Evolutionary conservation across 2,888 invertebrate genomes (phyloP), one percentile per base, ranked within the genome.

Genomic region (Tetrapedia diversipes): DNA sequence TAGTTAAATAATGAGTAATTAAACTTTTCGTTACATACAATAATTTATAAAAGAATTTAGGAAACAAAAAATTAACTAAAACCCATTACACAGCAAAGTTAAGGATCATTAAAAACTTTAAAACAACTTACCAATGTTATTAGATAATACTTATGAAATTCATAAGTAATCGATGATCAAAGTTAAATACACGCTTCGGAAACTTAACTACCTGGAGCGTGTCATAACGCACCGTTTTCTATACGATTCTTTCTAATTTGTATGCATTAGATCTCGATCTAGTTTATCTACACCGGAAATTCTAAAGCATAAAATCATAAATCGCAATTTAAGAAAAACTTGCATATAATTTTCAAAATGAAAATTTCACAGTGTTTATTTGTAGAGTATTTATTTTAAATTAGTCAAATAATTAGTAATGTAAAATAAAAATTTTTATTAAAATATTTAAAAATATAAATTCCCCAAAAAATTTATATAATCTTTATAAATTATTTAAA

Each of bases 281-380:
- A 75, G 54, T 75, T 75, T 75, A 53, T 75, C 41, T 27, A 54
- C 24, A 54, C 34, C 27, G 51, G 60, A 75, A 75, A 75, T 54
- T 24, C 34, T 66, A 27, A 41, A 41, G 41, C 14, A 32, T 47
- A 41, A 45, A 45, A 53, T 47, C 32, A 51, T 45, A 75, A 64
- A 57, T 53, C 27, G 24, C 27, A 29, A 53, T 65, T 11, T 64
- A 4, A 45, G 19, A 47, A 51, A 47, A 53, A 19, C 32, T 37
- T 39, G 37, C 29, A 8, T 39, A n/a, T 32, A 11, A 2, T 16
- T 60, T 41, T 57, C 27, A 2, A n/a, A n/a, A n/a, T n/a, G n/a
- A n/a, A n/a, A n/a, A n/a, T n/a, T n/a, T n/a, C n/a, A n/a, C n/a
- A n/a, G n/a, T n/a, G n/a, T n/a, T n/a, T n/a, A n/a, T n/a, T n/a